A percentile compares a stretch with the other conserved stretches of the same genome.
Evolutionary conservation across 1,140 invertebrate species (phyloP).

Genomic region (Cephus cinctus): DNA sequence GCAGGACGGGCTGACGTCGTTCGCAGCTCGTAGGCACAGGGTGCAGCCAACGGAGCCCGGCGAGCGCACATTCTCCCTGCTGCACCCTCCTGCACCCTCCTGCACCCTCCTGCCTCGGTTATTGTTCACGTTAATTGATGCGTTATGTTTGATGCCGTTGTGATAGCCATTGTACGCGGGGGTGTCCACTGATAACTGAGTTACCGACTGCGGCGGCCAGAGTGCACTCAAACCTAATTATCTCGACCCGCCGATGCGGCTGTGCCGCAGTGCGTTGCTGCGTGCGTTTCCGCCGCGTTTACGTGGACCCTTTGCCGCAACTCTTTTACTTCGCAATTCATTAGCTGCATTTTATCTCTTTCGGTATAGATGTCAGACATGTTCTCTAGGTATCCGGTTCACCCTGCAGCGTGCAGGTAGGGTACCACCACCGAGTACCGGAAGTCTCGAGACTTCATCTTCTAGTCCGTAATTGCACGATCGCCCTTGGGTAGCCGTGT

Average conservation of each 20-base stretch:
- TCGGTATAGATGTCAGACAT: too few species aligned
- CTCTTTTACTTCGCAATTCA: too few species aligned
- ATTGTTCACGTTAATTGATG: slow-evolving; percentile 60
- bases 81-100: slow-evolving; percentile 11
- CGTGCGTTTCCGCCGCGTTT: too few species aligned
- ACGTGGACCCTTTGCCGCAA: too few species aligned
- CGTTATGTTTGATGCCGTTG: slow-evolving; percentile 59
- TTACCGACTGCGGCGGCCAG: slow-evolving; percentile 56
- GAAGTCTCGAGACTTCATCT: too few species aligned
- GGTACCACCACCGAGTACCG: too few species aligned
- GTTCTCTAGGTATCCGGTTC: too few species aligned
- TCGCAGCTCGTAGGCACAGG: slow-evolving; percentile 4
- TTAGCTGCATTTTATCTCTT: too few species aligned
- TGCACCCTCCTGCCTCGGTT: slow-evolving; percentile 27
- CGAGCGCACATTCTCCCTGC: slow-evolving; percentile 5
- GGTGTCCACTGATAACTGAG: slow-evolving; percentile 58
- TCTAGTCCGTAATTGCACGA: too few species aligned
- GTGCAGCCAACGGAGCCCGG: slow-evolving; percentile 2
- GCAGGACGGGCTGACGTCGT: slow-evolving; percentile 1
- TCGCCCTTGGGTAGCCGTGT: too few species aligned
- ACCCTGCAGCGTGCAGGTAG: too few species aligned
- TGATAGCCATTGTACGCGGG: slow-evolving; percentile 55
- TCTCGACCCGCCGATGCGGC: slow-evolving; percentile 55
- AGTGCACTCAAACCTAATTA: slow-evolving; percentile 60
- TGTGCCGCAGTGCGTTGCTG: slow-evolving; percentile 53